A percentile compares a stretch with the other conserved stretches of the same genome.
Conservation (phyloP, 2,797 vertebrate genomes). For the Vipera latastei region DNA sequence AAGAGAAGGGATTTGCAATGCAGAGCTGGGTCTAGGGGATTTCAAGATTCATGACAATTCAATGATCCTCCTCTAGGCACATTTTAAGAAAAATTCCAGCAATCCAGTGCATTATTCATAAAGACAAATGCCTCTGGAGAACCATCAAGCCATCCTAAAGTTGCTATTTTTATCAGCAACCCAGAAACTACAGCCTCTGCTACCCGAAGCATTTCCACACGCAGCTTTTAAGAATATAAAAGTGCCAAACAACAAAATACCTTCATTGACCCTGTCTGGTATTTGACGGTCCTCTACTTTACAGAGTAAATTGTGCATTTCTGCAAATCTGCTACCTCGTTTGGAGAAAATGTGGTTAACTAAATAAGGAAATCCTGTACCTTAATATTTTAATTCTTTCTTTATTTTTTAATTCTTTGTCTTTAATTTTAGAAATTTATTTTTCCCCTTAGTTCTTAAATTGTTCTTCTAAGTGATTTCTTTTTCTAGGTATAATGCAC, state of each 20-base stretch:
- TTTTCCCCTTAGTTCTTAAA: not conserved
- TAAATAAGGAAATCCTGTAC: not conserved
- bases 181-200: conserved; percentile 45
- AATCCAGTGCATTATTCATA: conserved; percentile 45
- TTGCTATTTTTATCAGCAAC: conserved; percentile 62
- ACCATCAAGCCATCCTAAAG: conserved; percentile 39
- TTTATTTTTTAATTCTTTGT: not conserved
- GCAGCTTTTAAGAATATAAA: conserved; percentile 46
- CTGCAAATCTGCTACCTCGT: conserved; percentile 34
- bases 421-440: not conserved
- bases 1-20: conserved; percentile 15
- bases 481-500: not conserved
- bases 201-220: conserved; percentile 44
- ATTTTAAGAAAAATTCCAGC: conserved; percentile 29
- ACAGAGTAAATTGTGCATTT: conserved; percentile 18
- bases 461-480: not conserved
- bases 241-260: conserved; percentile 38
- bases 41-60: conserved; percentile 40
- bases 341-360: conserved; percentile 4
- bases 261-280: not conserved
- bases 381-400: not conserved
- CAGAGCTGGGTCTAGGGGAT: conserved; percentile 5
- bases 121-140: conserved; percentile 59
- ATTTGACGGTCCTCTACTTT: conserved; percentile 21
- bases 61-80: conserved; percentile 45